Base-by-base conservation (phyloP, 2,797 vertebrate genomes). In the Odontamblyopus lacepedii region DNA sequence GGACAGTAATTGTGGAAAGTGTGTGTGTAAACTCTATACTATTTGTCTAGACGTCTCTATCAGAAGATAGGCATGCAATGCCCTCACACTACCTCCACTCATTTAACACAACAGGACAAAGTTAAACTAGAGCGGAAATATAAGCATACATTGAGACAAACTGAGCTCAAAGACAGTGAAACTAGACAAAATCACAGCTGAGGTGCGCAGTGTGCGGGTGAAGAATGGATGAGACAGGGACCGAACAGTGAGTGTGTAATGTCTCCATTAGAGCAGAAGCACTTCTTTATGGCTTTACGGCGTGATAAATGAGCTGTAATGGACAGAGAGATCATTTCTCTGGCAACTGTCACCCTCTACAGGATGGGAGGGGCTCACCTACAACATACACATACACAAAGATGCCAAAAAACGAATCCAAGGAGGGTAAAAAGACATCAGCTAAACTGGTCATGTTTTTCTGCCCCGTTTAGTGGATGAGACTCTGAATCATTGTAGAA, bases 291-390 rank as follows among this genome's bases (percentile, higher is more conserved):
- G 76, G 64, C 71, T 82, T 80, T 73, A 78, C 76, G 64, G 44
- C 18, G 61, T 79, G 78, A 77, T 72, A 78, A 73, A 87, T 83
- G 59, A 84, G 59, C 71, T 70, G 30, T 65, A 69, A 75, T 84
- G 51, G 69, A 74, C n/a, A 69, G 64, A 72, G 18, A 69, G 26
- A 75, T 72, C 13, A 75, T 81, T 73, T 67, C 38, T 71, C 63
- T 72, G 57, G 66, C 59, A 50, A 51, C 63, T 65, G 48, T 71
- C 48, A 30, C 62, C 57, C 51, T 69, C 62, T 72, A 48, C 51
- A 6, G 63, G 19, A 68, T 38, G 75, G 67, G 59, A 74, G 62
- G 55, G 73, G 67, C 70, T 77, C 67, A 77, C 63, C 35, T 63
- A n/a, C 50, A 35, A 26, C 56, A 30, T 48, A 30, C 27, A 32